Evolutionary conservation across 2,888 invertebrate genomes (phyloP).

Genomic region (Ormyrus pomaceus): DNA sequence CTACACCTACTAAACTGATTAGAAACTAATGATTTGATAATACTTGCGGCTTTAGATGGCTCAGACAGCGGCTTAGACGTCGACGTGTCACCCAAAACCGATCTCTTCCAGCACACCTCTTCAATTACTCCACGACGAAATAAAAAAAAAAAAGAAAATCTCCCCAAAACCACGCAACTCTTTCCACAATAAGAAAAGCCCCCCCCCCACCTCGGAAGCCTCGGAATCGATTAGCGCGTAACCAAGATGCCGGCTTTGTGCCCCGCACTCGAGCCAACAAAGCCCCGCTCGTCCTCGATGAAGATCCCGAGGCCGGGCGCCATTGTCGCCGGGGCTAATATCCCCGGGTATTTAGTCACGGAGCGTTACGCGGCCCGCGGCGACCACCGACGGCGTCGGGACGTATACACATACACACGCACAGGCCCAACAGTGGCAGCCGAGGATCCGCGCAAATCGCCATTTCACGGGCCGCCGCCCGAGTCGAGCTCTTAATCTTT

Average conservation of each 20-base stretch:
- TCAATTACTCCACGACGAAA: no score
- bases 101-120: no score
- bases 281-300: slow-evolving; percentile 4
- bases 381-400: slow-evolving; percentile 45
- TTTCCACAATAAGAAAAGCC: slow-evolving; percentile 9
- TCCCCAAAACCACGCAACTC: slow-evolving; percentile 12
- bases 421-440: slow-evolving; percentile 33
- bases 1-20: no score
- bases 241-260: background rate
- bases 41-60: no score
- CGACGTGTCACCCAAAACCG: no score
- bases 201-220: background rate
- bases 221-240: slow-evolving; percentile 45
- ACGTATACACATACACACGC: background rate
- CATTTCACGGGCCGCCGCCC: slow-evolving; percentile 40
- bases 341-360: slow-evolving; percentile 47
- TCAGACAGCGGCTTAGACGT: no score
- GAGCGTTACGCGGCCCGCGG: slow-evolving; percentile 28
- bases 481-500: slow-evolving; percentile 1
- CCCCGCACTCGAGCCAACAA: background rate
- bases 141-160: background rate
- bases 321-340: slow-evolving; percentile 9
- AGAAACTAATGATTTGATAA: no score
- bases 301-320: slow-evolving; percentile 10
- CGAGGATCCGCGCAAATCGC: slow-evolving; percentile 33